Percentiles rank a stretch among this genome's conserved stretches.
Conservation (phyloP, 2,888 invertebrate species). For the Temnothorax rugatulus region DNA sequence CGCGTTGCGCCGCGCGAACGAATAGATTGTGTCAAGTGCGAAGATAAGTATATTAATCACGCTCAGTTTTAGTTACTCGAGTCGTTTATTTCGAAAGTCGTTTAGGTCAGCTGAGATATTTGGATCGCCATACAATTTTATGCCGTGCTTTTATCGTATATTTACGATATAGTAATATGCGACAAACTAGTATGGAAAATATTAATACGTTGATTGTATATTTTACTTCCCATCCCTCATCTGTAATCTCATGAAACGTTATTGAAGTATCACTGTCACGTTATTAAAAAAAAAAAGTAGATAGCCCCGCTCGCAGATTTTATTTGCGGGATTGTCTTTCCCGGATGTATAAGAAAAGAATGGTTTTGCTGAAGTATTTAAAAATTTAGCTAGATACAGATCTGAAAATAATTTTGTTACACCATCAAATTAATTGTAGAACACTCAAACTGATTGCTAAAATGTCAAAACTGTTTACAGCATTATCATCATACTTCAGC, state of each 20-base stretch:
- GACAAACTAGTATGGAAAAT: background rate
- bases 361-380: no score
- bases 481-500: no score
- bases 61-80: constrained; percentile 39
- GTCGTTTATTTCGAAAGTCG: constrained; percentile 48
- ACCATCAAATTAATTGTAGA: no score
- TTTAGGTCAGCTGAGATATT: constrained; percentile 37
- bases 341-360: no score
- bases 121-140: constrained; percentile 1
- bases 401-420: no score
- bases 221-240: background rate
- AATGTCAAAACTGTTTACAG: no score
- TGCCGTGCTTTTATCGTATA: background rate
- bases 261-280: background rate
- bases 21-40: constrained; percentile 47
- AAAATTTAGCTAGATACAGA: no score
- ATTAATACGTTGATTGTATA: background rate
- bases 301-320: no score
- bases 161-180: background rate
- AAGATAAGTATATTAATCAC: constrained; percentile 48
- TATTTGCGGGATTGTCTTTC: background rate
- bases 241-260: background rate
- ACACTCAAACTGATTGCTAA: no score
- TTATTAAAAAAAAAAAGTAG: background rate
- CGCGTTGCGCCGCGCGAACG: background rate